phyloP scores from a whole-genome alignment of 1,140 invertebrate genomes.

The Drosophila lacertosa region DNA sequence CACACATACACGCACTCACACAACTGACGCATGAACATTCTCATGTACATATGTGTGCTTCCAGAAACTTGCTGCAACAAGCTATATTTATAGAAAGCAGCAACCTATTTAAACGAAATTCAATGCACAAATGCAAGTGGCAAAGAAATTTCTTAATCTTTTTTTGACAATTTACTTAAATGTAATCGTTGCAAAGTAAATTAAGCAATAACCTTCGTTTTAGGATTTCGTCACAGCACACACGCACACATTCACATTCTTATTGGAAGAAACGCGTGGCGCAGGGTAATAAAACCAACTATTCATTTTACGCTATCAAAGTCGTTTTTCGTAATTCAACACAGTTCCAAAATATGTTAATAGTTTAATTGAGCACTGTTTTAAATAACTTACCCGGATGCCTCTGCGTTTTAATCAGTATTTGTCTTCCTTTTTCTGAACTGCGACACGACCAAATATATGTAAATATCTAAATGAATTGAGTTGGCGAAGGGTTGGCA shows the following conservation, averaged over 20 bases:
- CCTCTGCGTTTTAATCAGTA: conserved; percentile 76
- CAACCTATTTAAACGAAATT: neutral
- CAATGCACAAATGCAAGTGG: neutral
- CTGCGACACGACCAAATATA: conserved; percentile 60
- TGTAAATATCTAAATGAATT: conserved; percentile 60
- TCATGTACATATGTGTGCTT: conserved; percentile 23
- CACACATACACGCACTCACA: conserved; percentile 8
- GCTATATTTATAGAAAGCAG: conserved; percentile 1
- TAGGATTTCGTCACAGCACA: conserved; percentile 55
- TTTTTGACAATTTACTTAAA: neutral
- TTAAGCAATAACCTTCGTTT: conserved; percentile 30
- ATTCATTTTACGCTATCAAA: conserved; percentile 41
- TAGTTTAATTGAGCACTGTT: conserved; percentile 1
- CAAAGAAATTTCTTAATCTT: neutral
- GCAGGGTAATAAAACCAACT: conserved; percentile 27
- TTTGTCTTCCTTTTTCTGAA: conserved; percentile 60
- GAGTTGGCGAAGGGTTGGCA: conserved; percentile 11
- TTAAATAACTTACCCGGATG: conserved; percentile 71
- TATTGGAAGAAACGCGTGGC: conserved; percentile 70
- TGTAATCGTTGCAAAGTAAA: neutral
- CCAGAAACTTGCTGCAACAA: conserved; percentile 61
- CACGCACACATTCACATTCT: conserved; percentile 22
- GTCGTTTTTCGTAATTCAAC: conserved; percentile 51
- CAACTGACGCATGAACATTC: neutral
- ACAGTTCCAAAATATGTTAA: conserved; percentile 14